These are phyloP conservation scores for Magallana gigas DNA, from an alignment of 1,140 invertebrate species.

Conservation along the genomic window DNA sequence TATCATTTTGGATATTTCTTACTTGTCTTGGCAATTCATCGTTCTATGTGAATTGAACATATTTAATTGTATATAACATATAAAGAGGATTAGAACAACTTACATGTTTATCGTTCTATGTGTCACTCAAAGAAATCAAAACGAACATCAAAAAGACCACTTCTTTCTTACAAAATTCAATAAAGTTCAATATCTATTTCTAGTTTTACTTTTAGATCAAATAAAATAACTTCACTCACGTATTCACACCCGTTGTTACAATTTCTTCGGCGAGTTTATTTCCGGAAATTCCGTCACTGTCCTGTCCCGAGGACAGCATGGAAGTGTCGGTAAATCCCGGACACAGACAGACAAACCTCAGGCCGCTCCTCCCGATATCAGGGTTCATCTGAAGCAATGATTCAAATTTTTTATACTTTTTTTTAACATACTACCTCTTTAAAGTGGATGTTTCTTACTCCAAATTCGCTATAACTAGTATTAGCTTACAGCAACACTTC, in stretches of 20 bases:
- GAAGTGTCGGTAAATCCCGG: conserved; percentile 57
- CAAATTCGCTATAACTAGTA: neutral
- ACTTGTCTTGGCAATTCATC: neutral
- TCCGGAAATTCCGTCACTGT: neutral
- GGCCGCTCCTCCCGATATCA: conserved; percentile 36
- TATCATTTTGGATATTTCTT: neutral
- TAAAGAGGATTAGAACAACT: too few relatives aligned
- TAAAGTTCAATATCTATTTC: too few relatives aligned
- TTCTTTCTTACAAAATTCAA: too few relatives aligned
- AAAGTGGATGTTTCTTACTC: neutral
- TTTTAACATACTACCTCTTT: neutral
- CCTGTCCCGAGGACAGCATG: conserved; percentile 13
- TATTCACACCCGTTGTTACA: neutral
- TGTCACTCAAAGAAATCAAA: too few relatives aligned
- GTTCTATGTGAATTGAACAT: too few relatives aligned
- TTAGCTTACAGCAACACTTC: conserved; percentile 79
- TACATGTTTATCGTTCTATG: too few relatives aligned
- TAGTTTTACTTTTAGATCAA: too few relatives aligned
- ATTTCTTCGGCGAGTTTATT: neutral
- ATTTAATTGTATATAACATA: too few relatives aligned
- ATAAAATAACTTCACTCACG: neutral
- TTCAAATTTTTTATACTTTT: neutral
- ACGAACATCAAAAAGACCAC: too few relatives aligned
- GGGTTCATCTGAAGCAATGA: conserved; percentile 50
- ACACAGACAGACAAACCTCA: conserved; percentile 61